Base-by-base conservation (phyloP, 2,797 vertebrate genomes). In the Okamejei kenojei region DNA sequence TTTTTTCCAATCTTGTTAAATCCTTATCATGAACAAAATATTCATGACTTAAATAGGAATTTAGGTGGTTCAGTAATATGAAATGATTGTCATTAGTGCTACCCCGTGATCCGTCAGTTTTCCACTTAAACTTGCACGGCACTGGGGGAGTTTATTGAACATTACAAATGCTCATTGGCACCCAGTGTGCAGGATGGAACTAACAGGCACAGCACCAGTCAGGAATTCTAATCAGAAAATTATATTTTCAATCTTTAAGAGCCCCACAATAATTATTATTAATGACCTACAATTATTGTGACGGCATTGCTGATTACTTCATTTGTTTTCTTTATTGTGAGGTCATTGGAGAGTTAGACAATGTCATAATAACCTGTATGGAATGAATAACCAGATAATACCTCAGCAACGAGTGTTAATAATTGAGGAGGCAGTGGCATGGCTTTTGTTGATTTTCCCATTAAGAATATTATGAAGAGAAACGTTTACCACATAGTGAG, bases 381-480 rank as follows among this genome's bases (percentile, higher is more conserved):
- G 84, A 63, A 68, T 63, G 65, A 88, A 65, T 65, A 32, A 35
- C 21, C 63, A 35, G 63, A 88, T 68, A 88, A 68, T 88, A 65
- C 68, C 84, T 35, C 19, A 32, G 63, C 84, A 88, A 45, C 19
- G 58, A 19, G n/a, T 88, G 35, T 88, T 88, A 68, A 88, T 88
- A 88, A 88, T 88, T 68, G 63, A 88, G 21, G 84, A 88, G 61
- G 61, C 63, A 35, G 63, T 21, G 84, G 84, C 84, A 88, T n/a
- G 65, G 84, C 63, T 88, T 65, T 88, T 88, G 84, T 88, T 88
- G 84, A 88, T 88, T 88, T 88, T 88, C 84, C 68, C 84, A 88
- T 88, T 65, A 88, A 68, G 63, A 63, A 88, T 68, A 88, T 86
- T 58, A 32, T 65, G 84, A 88, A 88, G 63, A 68, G n/a, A 32